Evolutionary conservation across 2,113 vertebrate species (phyloP).

Genomic region (Microtus richardsoni): DNA sequence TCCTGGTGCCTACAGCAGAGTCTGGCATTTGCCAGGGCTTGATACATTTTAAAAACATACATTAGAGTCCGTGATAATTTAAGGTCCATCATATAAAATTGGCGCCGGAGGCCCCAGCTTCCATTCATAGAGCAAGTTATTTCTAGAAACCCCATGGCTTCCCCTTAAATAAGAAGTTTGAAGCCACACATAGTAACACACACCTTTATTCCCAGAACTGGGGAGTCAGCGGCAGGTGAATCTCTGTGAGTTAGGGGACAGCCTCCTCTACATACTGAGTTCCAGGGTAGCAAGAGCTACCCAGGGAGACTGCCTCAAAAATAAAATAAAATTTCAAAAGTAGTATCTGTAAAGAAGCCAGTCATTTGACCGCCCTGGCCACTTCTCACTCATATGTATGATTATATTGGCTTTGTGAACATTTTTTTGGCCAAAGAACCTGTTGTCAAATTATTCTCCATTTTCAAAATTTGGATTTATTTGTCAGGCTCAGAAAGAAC

Average conservation of each 20-base stretch:
- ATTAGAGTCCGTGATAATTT: not conserved
- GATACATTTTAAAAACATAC: not conserved
- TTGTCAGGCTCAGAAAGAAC: conserved; percentile 14
- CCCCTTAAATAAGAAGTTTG: not conserved
- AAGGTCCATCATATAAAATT: not conserved
- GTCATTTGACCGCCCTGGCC: too few species aligned
- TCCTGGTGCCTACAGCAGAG: too few species aligned
- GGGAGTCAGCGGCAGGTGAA: not conserved
- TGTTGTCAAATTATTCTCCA: not conserved
- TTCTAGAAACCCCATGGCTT: not conserved
- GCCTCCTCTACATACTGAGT: not conserved
- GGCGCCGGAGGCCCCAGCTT: not conserved
- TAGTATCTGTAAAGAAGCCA: not conserved
- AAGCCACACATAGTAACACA: not conserved
- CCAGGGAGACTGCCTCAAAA: not conserved
- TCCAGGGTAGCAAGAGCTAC: not conserved
- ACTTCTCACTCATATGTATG: not conserved
- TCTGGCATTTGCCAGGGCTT: not conserved
- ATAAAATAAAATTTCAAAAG: not conserved
- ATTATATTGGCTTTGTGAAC: not conserved
- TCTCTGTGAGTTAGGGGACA: not conserved
- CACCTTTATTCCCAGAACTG: not conserved
- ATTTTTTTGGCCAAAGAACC: conserved; percentile 17
- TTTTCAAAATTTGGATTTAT: conserved; percentile 14
- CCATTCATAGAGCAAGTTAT: not conserved